phyloP scores from a whole-genome alignment of 2,113 vertebrate genomes.

The Isurus oxyrinchus region DNA sequence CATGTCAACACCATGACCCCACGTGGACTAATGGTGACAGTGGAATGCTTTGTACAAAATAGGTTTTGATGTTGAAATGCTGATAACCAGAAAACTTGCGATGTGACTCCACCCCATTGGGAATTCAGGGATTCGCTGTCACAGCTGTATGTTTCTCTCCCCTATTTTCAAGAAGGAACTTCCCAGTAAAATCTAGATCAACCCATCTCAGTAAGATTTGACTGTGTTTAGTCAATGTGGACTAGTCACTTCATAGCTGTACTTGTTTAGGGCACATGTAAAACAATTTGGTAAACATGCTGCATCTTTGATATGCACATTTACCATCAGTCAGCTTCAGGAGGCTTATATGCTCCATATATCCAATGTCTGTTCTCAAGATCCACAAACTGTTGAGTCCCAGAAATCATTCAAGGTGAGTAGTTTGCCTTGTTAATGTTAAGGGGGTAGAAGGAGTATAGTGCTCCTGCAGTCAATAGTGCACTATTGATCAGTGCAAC shows the following conservation, averaged over 20 bases:
- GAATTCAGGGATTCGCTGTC: neutral
- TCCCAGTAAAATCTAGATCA: neutral
- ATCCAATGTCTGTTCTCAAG: neutral
- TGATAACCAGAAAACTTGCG: slow-evolving; percentile 6
- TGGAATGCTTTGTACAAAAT: neutral
- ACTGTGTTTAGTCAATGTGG: neutral
- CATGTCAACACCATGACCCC: neutral
- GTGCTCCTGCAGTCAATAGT: neutral
- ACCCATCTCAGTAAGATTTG: neutral
- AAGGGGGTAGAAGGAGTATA: neutral
- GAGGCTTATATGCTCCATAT: neutral
- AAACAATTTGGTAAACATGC: neutral
- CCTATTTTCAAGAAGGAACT: neutral
- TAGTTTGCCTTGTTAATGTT: neutral
- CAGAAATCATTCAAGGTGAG: neutral
- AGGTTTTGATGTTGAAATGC: neutral
- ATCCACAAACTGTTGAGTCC: neutral
- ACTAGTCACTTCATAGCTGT: neutral
- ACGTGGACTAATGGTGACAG: neutral
- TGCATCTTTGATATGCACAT: neutral
- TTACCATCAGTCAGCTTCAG: neutral
- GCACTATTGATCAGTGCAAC: neutral
- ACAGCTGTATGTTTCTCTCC: neutral
- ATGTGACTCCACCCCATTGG: neutral
- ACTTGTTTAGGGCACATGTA: neutral